Conservation (phyloP, 2,797 vertebrate species). For the Pipistrellus pygmaeus region DNA sequence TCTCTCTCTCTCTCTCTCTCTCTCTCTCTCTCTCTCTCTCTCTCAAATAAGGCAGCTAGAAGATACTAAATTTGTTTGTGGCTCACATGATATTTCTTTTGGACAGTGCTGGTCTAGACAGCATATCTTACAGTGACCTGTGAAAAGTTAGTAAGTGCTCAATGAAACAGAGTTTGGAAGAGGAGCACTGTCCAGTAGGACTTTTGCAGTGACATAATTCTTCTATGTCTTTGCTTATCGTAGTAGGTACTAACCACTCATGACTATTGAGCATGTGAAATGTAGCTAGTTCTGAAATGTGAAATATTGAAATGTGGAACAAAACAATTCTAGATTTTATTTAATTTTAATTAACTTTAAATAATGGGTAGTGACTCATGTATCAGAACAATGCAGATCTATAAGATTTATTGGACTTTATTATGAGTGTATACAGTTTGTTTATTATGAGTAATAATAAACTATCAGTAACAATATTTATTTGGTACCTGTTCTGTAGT, state of each 20-base stretch:
- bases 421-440: not conserved
- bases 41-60: not conserved
- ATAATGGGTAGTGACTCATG: conserved; percentile 5
- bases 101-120: not conserved
- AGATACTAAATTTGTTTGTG: not conserved
- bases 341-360: conserved; percentile 48
- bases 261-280: not conserved
- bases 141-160: not conserved
- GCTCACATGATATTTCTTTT: not conserved
- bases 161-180: not conserved
- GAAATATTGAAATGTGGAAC: not conserved
- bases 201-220: not conserved
- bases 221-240: not conserved
- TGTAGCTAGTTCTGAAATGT: conserved; percentile 2
- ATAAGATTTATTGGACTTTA: conserved; percentile 28
- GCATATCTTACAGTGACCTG: not conserved
- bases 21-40: no score
- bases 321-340: conserved; percentile 38
- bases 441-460: conserved; percentile 50
- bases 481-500: conserved; percentile 2
- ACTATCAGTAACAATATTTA: not conserved
- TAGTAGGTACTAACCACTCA: not conserved
- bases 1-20: not conserved
- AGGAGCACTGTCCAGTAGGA: not conserved
- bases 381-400: not conserved